Evolutionary conservation across 2,888 invertebrate genomes (phyloP).

Genomic region (Lutraria lutraria): DNA sequence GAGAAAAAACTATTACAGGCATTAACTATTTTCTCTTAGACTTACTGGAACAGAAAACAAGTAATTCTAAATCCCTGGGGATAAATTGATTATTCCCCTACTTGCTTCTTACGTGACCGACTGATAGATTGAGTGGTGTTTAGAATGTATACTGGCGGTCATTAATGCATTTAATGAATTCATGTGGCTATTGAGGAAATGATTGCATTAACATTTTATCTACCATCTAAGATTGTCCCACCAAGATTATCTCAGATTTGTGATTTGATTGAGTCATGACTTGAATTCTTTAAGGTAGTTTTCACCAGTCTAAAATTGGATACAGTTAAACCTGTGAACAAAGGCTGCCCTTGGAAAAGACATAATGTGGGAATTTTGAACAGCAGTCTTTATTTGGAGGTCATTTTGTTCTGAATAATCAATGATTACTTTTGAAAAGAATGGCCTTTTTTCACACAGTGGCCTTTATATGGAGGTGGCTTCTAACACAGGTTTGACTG

Average conservation of each 20-base stretch:
- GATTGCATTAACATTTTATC: background rate
- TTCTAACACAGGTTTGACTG: too few relatives aligned
- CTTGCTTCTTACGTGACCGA: background rate
- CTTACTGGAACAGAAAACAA: background rate
- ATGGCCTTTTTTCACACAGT: too few relatives aligned
- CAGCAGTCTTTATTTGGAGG: too few relatives aligned
- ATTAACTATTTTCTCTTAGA: background rate
- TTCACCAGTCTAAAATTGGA: too few relatives aligned
- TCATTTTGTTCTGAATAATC: too few relatives aligned
- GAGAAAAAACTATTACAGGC: conserved; percentile 11
- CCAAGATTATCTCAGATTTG: background rate
- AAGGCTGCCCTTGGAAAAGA: too few relatives aligned
- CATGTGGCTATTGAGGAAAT: background rate
- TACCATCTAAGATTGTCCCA: background rate
- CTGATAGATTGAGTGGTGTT: conserved; percentile 39
- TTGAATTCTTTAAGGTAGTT: background rate
- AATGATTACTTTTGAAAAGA: too few relatives aligned
- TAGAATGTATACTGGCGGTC: conserved; percentile 17
- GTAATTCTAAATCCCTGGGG: background rate
- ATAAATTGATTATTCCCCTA: conserved; percentile 28
- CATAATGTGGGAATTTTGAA: too few relatives aligned
- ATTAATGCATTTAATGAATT: conserved; percentile 28
- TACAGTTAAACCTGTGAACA: too few relatives aligned
- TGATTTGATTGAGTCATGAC: background rate
- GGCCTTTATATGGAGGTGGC: too few relatives aligned